Conservation (phyloP, 2,888 invertebrate species). For the Eupsilia transversa region DNA sequence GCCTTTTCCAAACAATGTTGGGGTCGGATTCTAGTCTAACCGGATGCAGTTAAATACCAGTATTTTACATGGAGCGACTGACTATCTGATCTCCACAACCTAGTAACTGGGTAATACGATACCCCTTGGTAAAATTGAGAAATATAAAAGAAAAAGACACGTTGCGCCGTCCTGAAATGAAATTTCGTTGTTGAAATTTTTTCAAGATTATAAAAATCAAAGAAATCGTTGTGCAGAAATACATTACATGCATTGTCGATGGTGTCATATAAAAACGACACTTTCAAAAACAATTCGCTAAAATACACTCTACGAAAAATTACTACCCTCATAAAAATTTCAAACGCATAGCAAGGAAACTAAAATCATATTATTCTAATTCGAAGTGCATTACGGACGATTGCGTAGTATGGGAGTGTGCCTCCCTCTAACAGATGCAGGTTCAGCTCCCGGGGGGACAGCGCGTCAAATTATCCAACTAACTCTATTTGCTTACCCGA, state of each 20-base stretch:
- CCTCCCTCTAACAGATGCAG: conserved; percentile 76
- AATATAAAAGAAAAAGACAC: too few species aligned
- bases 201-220: too few species aligned
- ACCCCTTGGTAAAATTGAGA: too few species aligned
- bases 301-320: conserved; percentile 4
- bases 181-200: too few species aligned
- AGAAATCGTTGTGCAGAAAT: neutral
- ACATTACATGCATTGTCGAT: too few species aligned
- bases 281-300: neutral
- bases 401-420: conserved; percentile 67
- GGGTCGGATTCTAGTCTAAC: too few species aligned
- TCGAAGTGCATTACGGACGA: conserved; percentile 73
- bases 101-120: too few species aligned
- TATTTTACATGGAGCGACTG: too few species aligned
- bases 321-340: conserved; percentile 74
- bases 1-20: too few species aligned
- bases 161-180: too few species aligned
- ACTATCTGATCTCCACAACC: too few species aligned
- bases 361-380: conserved; percentile 83
- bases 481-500: conserved; percentile 84
- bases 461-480: conserved; percentile 84
- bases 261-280: neutral
- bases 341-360: conserved; percentile 71
- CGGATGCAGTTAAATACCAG: too few species aligned
- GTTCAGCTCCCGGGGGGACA: conserved; percentile 77